These are phyloP conservation scores for Nemapogon koenigi DNA, from an alignment of 2,888 invertebrate genomes.

Conservation along the genomic window DNA sequence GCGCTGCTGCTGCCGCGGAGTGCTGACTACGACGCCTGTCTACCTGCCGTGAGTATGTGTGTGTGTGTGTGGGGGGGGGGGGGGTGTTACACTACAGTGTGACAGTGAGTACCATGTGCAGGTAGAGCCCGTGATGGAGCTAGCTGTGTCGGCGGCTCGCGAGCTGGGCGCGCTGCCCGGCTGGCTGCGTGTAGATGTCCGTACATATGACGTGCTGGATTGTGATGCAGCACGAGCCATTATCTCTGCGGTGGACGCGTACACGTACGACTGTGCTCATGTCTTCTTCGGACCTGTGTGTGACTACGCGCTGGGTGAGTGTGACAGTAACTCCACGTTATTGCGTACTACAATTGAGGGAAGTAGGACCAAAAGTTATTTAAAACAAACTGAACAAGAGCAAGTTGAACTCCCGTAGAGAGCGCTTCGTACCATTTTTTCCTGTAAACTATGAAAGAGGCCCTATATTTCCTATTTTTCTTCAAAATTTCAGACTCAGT, in stretches of 20 bases:
- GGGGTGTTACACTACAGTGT: not conserved
- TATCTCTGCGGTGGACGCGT: conserved; percentile 74
- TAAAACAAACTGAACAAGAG: too few species aligned
- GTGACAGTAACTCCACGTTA: too few species aligned
- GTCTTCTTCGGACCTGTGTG: conserved; percentile 83
- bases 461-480: too few species aligned
- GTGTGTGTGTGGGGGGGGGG: not conserved
- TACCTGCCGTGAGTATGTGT: conserved; percentile 38
- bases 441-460: too few species aligned
- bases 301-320: conserved; percentile 81
- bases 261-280: conserved; percentile 73
- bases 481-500: too few species aligned
- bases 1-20: conserved; percentile 71
- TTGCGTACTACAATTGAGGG: too few species aligned
- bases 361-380: too few species aligned
- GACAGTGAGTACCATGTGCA: conserved; percentile 23
- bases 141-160: conserved; percentile 65
- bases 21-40: conserved; percentile 56
- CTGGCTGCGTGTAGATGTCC: conserved; percentile 66
- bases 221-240: conserved; percentile 78
- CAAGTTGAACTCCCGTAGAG: too few species aligned
- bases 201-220: conserved; percentile 69
- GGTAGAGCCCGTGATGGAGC: conserved; percentile 67
- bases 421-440: too few species aligned
- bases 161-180: conserved; percentile 60